Evolutionary conservation across 2,113 vertebrate species (phyloP).

Genomic region (Corythornis madagascariensis): DNA sequence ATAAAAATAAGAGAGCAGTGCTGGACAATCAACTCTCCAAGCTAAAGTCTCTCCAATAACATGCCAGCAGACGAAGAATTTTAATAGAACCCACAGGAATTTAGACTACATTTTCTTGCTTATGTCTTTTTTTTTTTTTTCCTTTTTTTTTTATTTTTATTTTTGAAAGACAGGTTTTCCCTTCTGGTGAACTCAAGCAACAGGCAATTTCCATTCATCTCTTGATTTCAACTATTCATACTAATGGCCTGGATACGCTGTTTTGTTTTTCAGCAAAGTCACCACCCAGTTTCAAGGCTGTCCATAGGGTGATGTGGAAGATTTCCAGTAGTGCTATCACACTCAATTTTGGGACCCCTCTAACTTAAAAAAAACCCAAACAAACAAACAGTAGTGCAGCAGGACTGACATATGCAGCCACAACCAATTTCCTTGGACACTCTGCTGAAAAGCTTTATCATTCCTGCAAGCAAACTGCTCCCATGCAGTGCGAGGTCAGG

Average conservation of each 20-base stretch:
- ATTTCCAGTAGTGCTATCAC: not conserved
- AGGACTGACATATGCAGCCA: not conserved
- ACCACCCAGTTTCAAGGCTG: not conserved
- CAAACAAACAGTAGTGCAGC: not conserved
- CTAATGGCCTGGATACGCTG: not conserved
- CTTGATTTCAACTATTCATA: not conserved
- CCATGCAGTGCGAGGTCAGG: not conserved
- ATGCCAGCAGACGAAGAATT: conserved; percentile 39
- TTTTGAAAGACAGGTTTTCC: not conserved
- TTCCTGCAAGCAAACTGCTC: not conserved
- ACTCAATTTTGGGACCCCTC: not conserved
- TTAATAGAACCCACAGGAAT: conserved; percentile 63
- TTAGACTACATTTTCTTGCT: not conserved
- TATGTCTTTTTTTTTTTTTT: not conserved
- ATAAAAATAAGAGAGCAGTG: conserved; percentile 4
- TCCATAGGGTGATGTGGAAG: not conserved
- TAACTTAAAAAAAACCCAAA: not conserved
- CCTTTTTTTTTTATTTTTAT: not conserved
- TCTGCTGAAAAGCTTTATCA: not conserved
- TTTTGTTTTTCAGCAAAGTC: not conserved
- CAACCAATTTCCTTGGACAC: not conserved
- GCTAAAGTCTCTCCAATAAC: conserved; percentile 42
- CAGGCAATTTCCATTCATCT: conserved; percentile 22
- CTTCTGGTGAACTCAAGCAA: conserved; percentile 38
- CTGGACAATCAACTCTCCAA: conserved; percentile 33